A percentile compares a stretch with the other conserved stretches of the same genome.
Conservation (phyloP, 2,797 vertebrate species). For the Pogoniulus pusillus region DNA sequence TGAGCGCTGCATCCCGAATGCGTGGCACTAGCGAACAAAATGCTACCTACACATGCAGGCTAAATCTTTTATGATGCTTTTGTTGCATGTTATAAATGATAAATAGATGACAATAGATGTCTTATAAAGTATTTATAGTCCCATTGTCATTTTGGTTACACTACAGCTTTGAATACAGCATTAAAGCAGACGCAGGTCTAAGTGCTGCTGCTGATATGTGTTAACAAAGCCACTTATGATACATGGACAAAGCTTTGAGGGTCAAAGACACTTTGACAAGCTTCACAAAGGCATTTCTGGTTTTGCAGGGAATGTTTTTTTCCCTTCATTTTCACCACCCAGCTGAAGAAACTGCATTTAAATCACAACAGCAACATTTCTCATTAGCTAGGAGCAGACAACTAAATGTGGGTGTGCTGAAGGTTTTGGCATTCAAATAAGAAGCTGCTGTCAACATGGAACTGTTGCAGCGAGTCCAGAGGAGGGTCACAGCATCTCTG, state of each 20-base stretch:
- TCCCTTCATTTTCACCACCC: background rate
- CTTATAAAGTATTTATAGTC: conserved; percentile 49
- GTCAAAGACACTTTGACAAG: background rate
- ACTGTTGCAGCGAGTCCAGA: too few relatives aligned
- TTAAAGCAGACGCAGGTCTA: background rate
- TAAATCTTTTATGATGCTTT: conserved; percentile 58
- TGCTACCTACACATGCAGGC: conserved; percentile 20
- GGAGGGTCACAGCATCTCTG: too few relatives aligned
- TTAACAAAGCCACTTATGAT: conserved; percentile 11
- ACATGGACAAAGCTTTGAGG: conserved; percentile 1
- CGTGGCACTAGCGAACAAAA: background rate
- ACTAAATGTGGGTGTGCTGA: background rate
- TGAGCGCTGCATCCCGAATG: background rate
- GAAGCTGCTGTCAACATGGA: background rate
- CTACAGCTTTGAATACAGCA: conserved; percentile 2
- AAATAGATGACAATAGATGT: conserved; percentile 57
- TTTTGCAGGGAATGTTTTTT: too few relatives aligned
- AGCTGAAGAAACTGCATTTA: background rate
- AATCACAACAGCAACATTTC: too few relatives aligned
- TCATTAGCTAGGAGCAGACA: background rate
- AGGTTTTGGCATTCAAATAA: background rate
- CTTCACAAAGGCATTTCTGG: background rate
- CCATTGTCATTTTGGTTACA: background rate
- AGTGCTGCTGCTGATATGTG: background rate
- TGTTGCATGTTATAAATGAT: conserved; percentile 20